Evolutionary conservation across 2,888 invertebrate genomes (phyloP).

Genomic region (Eubasilissa splendida): DNA sequence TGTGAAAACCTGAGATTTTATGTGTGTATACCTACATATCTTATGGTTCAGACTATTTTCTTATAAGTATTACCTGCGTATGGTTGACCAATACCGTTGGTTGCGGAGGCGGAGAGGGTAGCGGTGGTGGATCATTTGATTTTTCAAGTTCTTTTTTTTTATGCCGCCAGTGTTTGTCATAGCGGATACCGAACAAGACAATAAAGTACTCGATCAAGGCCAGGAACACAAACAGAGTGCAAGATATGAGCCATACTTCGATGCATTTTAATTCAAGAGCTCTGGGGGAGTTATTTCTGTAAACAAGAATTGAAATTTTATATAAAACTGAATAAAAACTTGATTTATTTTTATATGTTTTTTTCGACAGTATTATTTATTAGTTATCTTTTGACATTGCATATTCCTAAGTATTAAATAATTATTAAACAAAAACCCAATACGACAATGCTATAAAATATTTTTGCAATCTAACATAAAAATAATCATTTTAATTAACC

Average conservation of each 20-base stretch:
- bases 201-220: conserved; percentile 77
- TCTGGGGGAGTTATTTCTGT: conserved; percentile 77
- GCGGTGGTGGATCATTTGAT: conserved; percentile 67
- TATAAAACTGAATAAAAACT: too few species aligned
- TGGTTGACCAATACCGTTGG: conserved; percentile 64
- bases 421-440: too few species aligned
- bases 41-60: not conserved
- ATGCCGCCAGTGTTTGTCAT: conserved; percentile 76
- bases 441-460: too few species aligned
- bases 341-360: too few species aligned
- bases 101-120: conserved; percentile 65
- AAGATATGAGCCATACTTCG: conserved; percentile 78
- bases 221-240: conserved; percentile 77
- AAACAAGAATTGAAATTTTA: conserved; percentile 11
- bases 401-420: too few species aligned
- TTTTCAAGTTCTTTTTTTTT: conserved; percentile 62
- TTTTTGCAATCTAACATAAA: too few species aligned
- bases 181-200: conserved; percentile 77
- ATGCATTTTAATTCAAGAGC: conserved; percentile 77
- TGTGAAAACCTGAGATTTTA: too few species aligned
- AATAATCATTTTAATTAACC: too few species aligned
- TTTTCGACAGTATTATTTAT: too few species aligned
- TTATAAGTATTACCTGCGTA: conserved; percentile 64
- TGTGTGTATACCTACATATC: too few species aligned
- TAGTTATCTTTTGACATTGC: too few species aligned